These are phyloP conservation scores for Malacoraja senta DNA, from an alignment of 2,797 vertebrate genomes.

Conservation along the genomic window DNA sequence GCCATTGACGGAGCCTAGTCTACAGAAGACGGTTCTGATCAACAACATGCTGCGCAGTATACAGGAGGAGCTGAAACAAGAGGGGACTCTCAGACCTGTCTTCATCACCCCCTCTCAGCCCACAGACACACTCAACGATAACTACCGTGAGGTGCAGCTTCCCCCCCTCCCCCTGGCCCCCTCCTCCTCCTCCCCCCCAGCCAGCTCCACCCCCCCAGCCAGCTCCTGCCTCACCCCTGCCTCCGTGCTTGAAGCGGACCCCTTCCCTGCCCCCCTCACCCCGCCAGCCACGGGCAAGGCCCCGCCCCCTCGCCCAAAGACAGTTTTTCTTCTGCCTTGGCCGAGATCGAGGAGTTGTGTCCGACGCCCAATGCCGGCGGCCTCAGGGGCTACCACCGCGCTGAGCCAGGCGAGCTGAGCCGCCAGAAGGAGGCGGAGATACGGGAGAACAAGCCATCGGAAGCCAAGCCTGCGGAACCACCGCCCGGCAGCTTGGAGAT, in stretches of 20 bases:
- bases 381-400: conserved; percentile 58
- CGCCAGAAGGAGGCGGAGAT: conserved; percentile 64
- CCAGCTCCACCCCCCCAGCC: too few relatives aligned
- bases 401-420: conserved; percentile 54
- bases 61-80: conserved; percentile 91
- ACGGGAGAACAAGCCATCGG: conserved; percentile 62
- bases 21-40: conserved; percentile 91
- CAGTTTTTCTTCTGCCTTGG: conserved; percentile 77
- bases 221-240: conserved; percentile 85
- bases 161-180: conserved; percentile 64
- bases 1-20: conserved; percentile 80
- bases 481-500: conserved; percentile 73
- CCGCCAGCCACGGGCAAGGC: conserved; percentile 53
- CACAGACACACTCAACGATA: conserved; percentile 67
- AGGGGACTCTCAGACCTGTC: conserved; percentile 77
- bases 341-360: conserved; percentile 83
- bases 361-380: conserved; percentile 81
- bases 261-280: conserved; percentile 52
- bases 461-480: conserved; percentile 71
- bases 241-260: conserved; percentile 81
- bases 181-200: too few relatives aligned
- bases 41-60: conserved; percentile 97
- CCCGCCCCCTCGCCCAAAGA: conserved; percentile 61
- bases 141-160: conserved; percentile 76
- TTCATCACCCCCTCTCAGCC: conserved; percentile 72